phyloP scores from a whole-genome alignment of 2,113 vertebrate species.

The Egretta garzetta region DNA sequence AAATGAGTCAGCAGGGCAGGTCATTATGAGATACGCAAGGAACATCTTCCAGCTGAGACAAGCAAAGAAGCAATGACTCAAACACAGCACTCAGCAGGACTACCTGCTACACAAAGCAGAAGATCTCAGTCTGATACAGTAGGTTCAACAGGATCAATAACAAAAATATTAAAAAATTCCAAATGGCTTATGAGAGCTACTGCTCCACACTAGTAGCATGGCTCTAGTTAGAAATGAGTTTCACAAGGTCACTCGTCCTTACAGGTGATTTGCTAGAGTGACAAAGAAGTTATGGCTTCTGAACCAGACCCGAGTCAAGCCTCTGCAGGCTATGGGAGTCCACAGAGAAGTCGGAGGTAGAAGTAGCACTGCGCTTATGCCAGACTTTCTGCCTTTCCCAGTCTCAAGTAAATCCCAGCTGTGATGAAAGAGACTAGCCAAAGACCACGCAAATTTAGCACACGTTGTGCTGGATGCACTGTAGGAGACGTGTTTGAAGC shows the following conservation, averaged over 20 bases:
- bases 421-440: not conserved
- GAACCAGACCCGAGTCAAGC: accelerated
- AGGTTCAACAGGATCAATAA: not conserved
- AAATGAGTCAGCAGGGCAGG: not conserved
- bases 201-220: not conserved
- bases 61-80: not conserved
- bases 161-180: not conserved
- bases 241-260: not conserved
- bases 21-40: not conserved
- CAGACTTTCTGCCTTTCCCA: not conserved
- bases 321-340: not conserved
- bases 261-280: not conserved
- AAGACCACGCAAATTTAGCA: not conserved
- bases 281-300: not conserved
- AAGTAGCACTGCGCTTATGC: not conserved
- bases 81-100: not conserved
- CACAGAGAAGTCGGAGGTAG: not conserved
- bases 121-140: not conserved
- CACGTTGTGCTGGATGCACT: not conserved
- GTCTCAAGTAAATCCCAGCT: not conserved
- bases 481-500: not conserved
- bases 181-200: not conserved
- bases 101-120: not conserved
- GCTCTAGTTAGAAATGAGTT: not conserved
- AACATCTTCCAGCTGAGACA: slow-evolving; percentile 3